A percentile compares a stretch with the other conserved stretches of the same genome.
phyloP scores from a whole-genome alignment of 2,113 vertebrate species.

The Fulmarus glacialis region DNA sequence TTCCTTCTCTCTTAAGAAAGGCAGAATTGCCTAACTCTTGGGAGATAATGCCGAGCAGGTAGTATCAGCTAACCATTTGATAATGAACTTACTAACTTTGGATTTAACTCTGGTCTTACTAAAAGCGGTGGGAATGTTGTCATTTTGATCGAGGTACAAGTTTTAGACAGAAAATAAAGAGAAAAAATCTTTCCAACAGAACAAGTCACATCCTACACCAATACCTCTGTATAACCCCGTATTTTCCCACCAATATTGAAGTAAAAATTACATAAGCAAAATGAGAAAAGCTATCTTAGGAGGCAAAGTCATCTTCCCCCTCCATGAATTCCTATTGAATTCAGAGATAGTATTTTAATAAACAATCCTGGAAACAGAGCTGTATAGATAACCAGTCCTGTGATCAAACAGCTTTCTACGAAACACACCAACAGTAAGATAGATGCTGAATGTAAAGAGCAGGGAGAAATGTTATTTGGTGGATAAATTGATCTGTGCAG shows the following conservation, averaged over 20 bases:
- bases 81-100: background rate
- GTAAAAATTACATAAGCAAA: background rate
- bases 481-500: background rate
- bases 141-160: background rate
- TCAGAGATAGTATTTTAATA: constrained; percentile 11
- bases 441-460: background rate
- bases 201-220: background rate
- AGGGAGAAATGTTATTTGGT: background rate
- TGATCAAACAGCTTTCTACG: background rate
- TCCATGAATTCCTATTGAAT: background rate
- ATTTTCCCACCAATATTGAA: background rate
- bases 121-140: background rate
- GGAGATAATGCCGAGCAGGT: background rate
- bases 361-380: background rate
- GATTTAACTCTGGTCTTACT: background rate
- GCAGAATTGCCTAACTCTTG: background rate
- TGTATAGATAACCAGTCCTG: background rate
- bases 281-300: background rate
- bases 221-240: background rate
- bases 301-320: background rate
- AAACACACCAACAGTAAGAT: background rate
- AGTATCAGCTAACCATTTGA: background rate
- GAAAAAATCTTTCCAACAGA: background rate
- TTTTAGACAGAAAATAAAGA: background rate
- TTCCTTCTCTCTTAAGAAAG: background rate